Evolutionary conservation across 1,140 invertebrate genomes (phyloP), one percentile per base, ranked within the genome.

Genomic region (Bilobella aurantiaca): DNA sequence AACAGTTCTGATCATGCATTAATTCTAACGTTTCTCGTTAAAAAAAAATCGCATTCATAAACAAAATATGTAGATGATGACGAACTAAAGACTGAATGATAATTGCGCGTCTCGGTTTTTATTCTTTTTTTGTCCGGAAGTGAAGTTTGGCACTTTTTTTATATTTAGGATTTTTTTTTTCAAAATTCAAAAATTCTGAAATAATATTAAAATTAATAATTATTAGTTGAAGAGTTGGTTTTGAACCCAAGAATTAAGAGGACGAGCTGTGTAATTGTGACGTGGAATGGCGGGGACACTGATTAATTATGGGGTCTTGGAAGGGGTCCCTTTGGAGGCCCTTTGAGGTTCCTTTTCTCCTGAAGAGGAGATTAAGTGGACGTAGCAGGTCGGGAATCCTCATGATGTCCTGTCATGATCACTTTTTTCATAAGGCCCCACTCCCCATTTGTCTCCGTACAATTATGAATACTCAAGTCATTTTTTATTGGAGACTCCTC

Each of bases 251-350:
- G n/a, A n/a, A n/a, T n/a, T n/a, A n/a, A 31, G 8, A 28, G n/a
- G 27, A 23, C 18, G 27, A 49, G 27, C 25, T 32, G 34, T 3
- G 42, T n/a, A 60, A 12, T 16, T 32, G 5, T 46, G 34, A 42
- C 18, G 21, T 5, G 5, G 65, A 70, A 73, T 68, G 66, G 34
- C 31, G 34, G 70, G 64, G 71, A 70, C 71, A 73, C 68, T 73
- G 71, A 73, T 73, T 73, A 73, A 73, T 73, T 73, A 73, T 73
- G 67, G 69, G 69, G 64, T n/a, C n/a, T 60, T 59, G 58, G 59
- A 31, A 59, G 31, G 62, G 60, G 60, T 66, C 34, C 49, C 8
- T 53, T 53, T 53, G 25, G 49, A 53, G 49, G 49, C 49, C 5
- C 14, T 18, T 53, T 53, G 25, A 53, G 21, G 5, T 23, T 23